Percentiles rank a stretch among this genome's conserved stretches.
These are phyloP conservation scores for Agrilus biguttatus DNA, from an alignment of 2,888 invertebrate species.

Conservation along the genomic window DNA sequence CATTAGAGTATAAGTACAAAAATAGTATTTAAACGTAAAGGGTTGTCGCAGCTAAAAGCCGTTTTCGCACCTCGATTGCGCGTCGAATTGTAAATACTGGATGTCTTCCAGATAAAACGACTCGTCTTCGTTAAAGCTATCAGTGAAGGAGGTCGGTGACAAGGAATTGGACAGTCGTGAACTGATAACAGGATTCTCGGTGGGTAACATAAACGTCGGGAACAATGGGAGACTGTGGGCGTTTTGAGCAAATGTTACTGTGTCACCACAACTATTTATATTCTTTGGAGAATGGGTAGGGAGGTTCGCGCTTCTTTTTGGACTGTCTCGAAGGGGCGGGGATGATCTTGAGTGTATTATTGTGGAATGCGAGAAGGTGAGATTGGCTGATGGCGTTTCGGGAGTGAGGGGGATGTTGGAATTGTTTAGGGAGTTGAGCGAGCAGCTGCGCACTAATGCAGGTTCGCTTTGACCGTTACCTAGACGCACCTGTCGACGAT, in stretches of 20 bases:
- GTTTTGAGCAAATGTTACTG: no score
- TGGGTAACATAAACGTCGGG: not conserved
- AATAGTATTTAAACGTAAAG: not conserved
- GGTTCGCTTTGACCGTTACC: slow-evolving; percentile 24
- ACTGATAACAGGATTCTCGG: not conserved
- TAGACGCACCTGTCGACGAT: slow-evolving; percentile 34
- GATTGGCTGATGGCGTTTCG: slow-evolving; percentile 53
- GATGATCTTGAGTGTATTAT: no score
- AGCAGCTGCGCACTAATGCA: slow-evolving; percentile 11
- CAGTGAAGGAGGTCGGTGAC: slow-evolving; percentile 35
- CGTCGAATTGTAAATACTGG: slow-evolving; percentile 25
- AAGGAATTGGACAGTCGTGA: no score
- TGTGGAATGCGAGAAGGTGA: not conserved
- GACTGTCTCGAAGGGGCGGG: no score
- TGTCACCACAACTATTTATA: no score
- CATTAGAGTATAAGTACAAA: no score
- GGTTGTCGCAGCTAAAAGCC: slow-evolving; percentile 1
- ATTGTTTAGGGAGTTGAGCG: slow-evolving; percentile 7
- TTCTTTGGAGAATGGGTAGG: no score
- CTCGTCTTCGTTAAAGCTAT: slow-evolving; percentile 22
- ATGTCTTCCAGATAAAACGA: slow-evolving; percentile 16
- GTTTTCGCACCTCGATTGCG: slow-evolving; percentile 21
- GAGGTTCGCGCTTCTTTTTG: no score
- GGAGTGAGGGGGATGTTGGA: slow-evolving; percentile 33
- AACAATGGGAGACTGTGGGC: no score